Evolutionary conservation across 2,888 invertebrate genomes (phyloP), one percentile per base, ranked within the genome.

Genomic region (Dicyrtomina minuta): DNA sequence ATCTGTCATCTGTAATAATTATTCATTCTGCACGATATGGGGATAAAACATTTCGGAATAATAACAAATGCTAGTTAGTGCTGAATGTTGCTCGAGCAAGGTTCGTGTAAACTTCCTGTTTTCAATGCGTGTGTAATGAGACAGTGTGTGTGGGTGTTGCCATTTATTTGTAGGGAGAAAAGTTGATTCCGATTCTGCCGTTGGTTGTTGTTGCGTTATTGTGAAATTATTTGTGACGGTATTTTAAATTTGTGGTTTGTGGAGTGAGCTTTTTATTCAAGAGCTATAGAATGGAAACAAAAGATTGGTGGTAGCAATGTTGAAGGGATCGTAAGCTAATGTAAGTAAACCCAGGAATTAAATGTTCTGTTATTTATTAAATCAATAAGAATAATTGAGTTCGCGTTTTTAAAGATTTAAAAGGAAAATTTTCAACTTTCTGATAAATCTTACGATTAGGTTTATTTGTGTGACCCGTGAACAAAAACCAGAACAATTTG

Each of bases 291-390:
- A 24, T 39, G 24, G 22, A 39, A 27, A 10, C 13, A 17, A 46
- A 46, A 43, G 13, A 46, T 17, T 24, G 24, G 46, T 61, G 61
- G 61, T 46, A 24, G 61, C 22, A 22, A 43, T 65, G 26, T 53
- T 65, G 39, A 43, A 65, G 55, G 65, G 65, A 65, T 65, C 24
- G 55, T 41, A 56, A 22, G 55, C 24, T 41, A 24, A 49, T 49
- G 49, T 62, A 49, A 61, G 33, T 20, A 49, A 44, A n/a, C 26
- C 55, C 26, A 22, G 44, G 65, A 55, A 65, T 65, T 65, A 65
- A 65, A 65, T 55, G 65, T 65, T 53, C 55, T 65, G 43, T 65
- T 65, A 65, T 65, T 65, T 65, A 65, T 65, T 65, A 65, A 65
- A 33, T 65, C 65, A 65, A 55, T 65, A 43, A 4, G 65, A 65